phyloP scores from a whole-genome alignment of 30 jellyfish, hydroid and myxozoan genomes.

The Turritopsis rubra region DNA sequence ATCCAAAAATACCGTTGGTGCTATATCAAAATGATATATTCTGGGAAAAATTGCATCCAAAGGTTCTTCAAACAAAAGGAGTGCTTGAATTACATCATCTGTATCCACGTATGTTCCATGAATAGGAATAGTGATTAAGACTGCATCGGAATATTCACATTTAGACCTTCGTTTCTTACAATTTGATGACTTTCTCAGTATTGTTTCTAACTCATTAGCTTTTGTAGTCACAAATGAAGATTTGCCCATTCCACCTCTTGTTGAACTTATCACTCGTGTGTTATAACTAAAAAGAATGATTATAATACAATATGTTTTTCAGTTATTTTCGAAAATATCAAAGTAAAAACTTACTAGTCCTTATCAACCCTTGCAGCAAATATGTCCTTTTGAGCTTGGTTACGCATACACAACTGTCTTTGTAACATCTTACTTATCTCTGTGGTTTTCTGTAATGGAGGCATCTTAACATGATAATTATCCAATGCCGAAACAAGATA shows the following conservation, averaged over 20 bases:
- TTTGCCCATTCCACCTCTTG: slow-evolving; percentile 63
- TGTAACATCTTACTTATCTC: neutral
- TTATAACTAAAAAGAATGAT: slow-evolving; percentile 27
- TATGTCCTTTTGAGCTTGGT: neutral
- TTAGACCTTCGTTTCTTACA: neutral
- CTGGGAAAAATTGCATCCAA: slow-evolving; percentile 62
- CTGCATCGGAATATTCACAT: neutral
- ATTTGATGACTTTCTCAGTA: slow-evolving; percentile 13
- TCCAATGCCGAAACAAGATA: slow-evolving; percentile 55
- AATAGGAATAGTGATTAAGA: slow-evolving; percentile 39
- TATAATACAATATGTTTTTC: neutral
- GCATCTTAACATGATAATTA: slow-evolving; percentile 33
- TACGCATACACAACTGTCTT: neutral
- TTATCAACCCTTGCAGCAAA: slow-evolving; percentile 35
- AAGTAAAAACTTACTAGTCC: slow-evolving; percentile 44
- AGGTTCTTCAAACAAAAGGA: slow-evolving; percentile 38
- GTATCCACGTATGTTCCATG: slow-evolving; percentile 51
- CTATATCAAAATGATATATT: slow-evolving; percentile 62
- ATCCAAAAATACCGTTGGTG: slow-evolving; percentile 43
- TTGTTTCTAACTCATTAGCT: slow-evolving; percentile 26
- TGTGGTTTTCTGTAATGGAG: slow-evolving; percentile 3
- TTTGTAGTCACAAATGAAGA: slow-evolving; percentile 27
- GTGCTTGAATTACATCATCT: slow-evolving; percentile 38
- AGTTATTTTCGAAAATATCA: too few relatives aligned
- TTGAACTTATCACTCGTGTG: slow-evolving; percentile 55